Conservation (phyloP, 2,113 vertebrate species). For the Microcebus lehilahytsara region DNA sequence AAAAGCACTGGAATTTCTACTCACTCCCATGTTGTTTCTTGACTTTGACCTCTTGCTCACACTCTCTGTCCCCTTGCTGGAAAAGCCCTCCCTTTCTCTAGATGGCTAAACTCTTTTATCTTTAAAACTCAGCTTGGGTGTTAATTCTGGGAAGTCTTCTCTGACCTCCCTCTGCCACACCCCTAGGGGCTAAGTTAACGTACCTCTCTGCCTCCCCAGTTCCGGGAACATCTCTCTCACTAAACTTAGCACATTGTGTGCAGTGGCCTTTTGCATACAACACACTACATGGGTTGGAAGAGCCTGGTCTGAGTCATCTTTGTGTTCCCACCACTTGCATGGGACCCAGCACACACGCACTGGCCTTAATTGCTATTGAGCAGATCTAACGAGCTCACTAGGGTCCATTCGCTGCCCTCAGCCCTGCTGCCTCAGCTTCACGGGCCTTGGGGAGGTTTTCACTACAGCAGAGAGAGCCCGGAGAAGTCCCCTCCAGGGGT, state of each 20-base stretch:
- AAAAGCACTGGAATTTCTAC: neutral
- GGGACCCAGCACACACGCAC: rapidly evolving
- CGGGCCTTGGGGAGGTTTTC: neutral
- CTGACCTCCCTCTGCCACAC: neutral
- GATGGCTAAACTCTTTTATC: neutral
- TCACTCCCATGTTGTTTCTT: neutral
- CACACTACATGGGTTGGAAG: neutral
- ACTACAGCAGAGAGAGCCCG: neutral
- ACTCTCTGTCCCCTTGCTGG: neutral
- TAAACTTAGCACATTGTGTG: neutral
- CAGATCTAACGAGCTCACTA: neutral
- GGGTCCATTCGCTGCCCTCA: neutral
- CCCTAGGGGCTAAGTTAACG: neutral
- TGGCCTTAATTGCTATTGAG: neutral
- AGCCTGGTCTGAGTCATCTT: neutral
- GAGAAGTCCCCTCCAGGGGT: neutral
- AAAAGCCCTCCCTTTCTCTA: neutral
- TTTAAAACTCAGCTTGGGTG: neutral
- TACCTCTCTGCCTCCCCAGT: neutral
- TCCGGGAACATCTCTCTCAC: neutral
- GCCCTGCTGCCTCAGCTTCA: neutral
- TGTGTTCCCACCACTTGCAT: neutral
- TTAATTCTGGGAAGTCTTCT: neutral
- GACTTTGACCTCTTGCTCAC: neutral
- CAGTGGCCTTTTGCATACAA: neutral